These are phyloP conservation scores for Lochmaea crataegi DNA, from an alignment of 2,888 invertebrate species.

Conservation along the genomic window DNA sequence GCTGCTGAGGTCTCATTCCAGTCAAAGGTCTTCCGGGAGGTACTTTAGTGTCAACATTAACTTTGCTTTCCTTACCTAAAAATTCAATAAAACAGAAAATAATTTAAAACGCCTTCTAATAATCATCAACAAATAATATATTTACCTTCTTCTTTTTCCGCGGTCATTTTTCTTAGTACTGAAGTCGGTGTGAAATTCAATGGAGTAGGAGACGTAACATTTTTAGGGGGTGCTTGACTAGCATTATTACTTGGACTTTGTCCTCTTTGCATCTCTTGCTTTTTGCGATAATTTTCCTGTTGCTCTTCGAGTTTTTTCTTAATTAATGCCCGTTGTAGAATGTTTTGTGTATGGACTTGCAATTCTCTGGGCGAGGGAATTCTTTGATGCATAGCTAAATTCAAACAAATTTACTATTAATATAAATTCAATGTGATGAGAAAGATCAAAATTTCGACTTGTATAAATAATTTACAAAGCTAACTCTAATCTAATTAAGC, in stretches of 20 bases:
- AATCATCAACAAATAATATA: neutral
- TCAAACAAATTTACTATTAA: neutral
- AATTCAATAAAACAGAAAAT: neutral
- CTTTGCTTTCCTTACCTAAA: constrained; percentile 63
- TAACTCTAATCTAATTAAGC: too few species aligned
- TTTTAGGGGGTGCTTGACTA: constrained; percentile 57
- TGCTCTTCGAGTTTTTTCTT: constrained; percentile 92
- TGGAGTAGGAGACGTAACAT: constrained; percentile 74
- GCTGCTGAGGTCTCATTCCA: constrained; percentile 59
- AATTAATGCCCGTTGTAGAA: constrained; percentile 87
- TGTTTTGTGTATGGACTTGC: constrained; percentile 85
- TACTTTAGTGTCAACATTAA: constrained; percentile 46
- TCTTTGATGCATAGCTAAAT: constrained; percentile 74
- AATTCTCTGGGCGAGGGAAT: constrained; percentile 88
- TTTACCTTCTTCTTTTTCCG: constrained; percentile 81
- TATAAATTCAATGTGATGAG: too few species aligned
- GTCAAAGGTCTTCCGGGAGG: constrained; percentile 62
- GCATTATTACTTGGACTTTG: constrained; percentile 49
- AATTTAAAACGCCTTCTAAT: constrained; percentile 33
- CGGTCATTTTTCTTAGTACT: constrained; percentile 94
- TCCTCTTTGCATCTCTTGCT: constrained; percentile 72
- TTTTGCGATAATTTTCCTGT: constrained; percentile 83
- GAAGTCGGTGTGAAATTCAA: constrained; percentile 94
- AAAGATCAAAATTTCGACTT: too few species aligned
- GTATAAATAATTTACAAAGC: too few species aligned